Evolutionary conservation across 2,888 invertebrate genomes (phyloP), one percentile per base, ranked within the genome.

Genomic region (Acanthacorydalis orientalis): DNA sequence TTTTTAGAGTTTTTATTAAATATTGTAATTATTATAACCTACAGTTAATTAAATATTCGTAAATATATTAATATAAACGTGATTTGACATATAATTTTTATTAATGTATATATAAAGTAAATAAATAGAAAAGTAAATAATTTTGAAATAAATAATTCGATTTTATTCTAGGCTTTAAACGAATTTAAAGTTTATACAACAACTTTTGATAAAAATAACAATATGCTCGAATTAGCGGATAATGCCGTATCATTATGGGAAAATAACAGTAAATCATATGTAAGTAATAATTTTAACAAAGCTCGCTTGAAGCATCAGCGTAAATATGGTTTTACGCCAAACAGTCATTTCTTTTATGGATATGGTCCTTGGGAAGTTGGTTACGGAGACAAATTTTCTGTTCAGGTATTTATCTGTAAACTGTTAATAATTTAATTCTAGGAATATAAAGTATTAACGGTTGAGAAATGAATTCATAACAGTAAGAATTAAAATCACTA

Each of bases 311-410:
- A 23, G 6, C 68, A 70, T 52, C 61, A 61, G 11, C 59, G 73
- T 50, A 57, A 68, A 43, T 72, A 69, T 52, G 71, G 65, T 1
- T 56, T 73, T 7, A 55, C 61, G 0, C 63, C 70, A 1, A 64
- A 67, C 31, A 64, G 72, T 0, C 64, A 69, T 53, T 72, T 74
- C 50, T 53, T 70, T 1, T 60, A 65, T 48, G 72, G 70, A 1
- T 57, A 73, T 23, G 73, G 73, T 0, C 69, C 69, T 1, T 71
- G 69, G 68, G 60, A 63, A 14, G 59, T 71, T 8, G 58, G 65
- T 23, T 59, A 64, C 4, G 70, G 71, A 0, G 68, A 68, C 49
- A 62, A 62, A 49, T 63, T 59, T 47, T 68, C 69, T 0, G 54
- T 70, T 1, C 71, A 70, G 57, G 60, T 64, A 50, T 53, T 52